phyloP scores from a whole-genome alignment of 2,113 vertebrate genomes.

The Tursiops truncatus region DNA sequence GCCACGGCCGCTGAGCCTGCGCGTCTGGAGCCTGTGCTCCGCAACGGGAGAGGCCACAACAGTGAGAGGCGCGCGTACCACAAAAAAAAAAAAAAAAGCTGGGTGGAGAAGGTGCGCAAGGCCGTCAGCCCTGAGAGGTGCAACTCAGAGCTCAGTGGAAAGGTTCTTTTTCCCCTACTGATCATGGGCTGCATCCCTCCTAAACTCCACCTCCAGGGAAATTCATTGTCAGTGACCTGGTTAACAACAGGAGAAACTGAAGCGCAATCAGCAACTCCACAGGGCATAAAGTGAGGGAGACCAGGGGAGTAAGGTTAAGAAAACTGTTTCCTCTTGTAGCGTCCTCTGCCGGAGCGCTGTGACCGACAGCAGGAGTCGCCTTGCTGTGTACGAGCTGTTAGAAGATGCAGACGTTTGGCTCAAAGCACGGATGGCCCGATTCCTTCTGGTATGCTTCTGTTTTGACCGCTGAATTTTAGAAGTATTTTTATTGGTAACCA shows the following conservation, averaged over 20 bases:
- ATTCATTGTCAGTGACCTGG: not conserved
- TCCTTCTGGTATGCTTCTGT: constrained; percentile 88
- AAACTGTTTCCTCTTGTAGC: constrained; percentile 78
- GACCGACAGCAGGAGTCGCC: constrained; percentile 84
- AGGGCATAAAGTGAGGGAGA: not conserved
- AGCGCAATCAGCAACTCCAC: fast-evolving
- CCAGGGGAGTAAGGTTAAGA: not conserved
- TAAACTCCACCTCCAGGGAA: not conserved
- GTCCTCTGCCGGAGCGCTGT: constrained; percentile 92
- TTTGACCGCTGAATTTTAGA: not conserved
- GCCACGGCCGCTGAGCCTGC: too few species aligned
- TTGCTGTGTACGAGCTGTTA: constrained; percentile 85
- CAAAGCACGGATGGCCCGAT: constrained; percentile 79
- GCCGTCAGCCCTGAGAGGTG: not conserved
- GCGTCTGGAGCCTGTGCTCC: too few species aligned
- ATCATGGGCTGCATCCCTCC: not conserved
- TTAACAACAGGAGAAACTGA: not conserved
- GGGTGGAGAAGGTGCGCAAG: not conserved
- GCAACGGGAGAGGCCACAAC: too few species aligned
- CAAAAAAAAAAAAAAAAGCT: not conserved
- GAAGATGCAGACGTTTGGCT: constrained; percentile 86
- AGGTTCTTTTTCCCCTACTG: not conserved
- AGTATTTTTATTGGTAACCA: not conserved
- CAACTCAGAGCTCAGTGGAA: not conserved
- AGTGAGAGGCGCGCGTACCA: too few species aligned